Evolutionary conservation across 2,113 vertebrate species (phyloP), one percentile per base, ranked within the genome.

Genomic region (Diadophis punctatus): DNA sequence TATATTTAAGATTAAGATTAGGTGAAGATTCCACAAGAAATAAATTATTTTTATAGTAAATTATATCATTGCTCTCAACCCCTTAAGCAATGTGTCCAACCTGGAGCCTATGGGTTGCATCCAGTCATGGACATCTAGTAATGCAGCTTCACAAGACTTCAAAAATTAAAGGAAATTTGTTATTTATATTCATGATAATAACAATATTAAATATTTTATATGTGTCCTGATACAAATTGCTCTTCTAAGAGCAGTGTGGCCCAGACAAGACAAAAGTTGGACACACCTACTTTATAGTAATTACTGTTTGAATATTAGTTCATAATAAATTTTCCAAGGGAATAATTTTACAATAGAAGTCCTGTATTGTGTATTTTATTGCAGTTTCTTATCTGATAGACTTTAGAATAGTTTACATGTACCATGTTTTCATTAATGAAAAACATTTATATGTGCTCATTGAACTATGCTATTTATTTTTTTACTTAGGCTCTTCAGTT

Each of bases 401-500:
- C 30, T 93, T 94, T 55, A 55, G 3, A 6, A 30, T 0, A 4
- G 68, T 48, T 51, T 86, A 93, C 48, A 39, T 3, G n/a, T 93
- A 63, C 48, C 30, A 51, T 63, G 80, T 0, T 49, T 87, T 88
- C 4, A 1, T 89, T n/a, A 55, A 1, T 20, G n/a, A 80, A 22
- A 43, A 23, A 23, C n/a, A 22, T 39, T 86, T 49, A 9, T 89
- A n/a, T 84, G 2, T 30, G 1, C 68, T 16, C 60, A 91, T 39
- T 80, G 34, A 80, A 58, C 23, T 89, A 34, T 53, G 56, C 93
- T 51, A 25, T 46, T 48, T 95, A 18, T 48, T 92, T 94, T 87
- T 93, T 91, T 85, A 93, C 96, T 25, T 94, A 99, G 99, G 99
- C 99, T 55, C 97, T 99, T 92, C 99, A 99, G 74, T 98, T 99